Evolutionary conservation across 1,140 invertebrate species (phyloP), one percentile per base, ranked within the genome.

Genomic region (Palaemon carinicauda): DNA sequence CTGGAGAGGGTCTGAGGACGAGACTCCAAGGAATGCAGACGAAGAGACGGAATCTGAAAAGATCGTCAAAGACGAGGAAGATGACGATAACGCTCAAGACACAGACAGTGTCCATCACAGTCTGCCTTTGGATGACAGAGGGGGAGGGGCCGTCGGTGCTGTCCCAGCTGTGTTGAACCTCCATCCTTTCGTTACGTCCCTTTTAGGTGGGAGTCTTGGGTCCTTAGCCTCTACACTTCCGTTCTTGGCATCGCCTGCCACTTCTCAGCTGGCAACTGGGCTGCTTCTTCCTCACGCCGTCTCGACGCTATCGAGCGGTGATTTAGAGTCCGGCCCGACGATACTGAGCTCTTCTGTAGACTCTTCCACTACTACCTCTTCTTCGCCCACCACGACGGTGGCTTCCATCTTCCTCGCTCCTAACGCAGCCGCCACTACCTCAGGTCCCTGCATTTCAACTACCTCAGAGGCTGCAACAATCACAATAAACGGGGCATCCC

Each of bases 111-210:
- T 69, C 12, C 53, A 53, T 24, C 84, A 80, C 27, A 53, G 29
- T 54, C 53, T 24, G 27, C 21, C 21, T 56, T 19, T 53, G 4
- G 27, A 53, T 33, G 86, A 82, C 10, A 53, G 86, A 33, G 50
- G 60, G 41, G 41, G 41, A 41, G 41, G 41, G 41, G 41, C 1
- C 41, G 0, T 12, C 12, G 41, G 41, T 41, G 41, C 41, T 41
- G 41, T 41, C 41, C 50, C 53, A 51, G 33, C 87, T 15, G 75
- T 88, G 19, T 73, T 88, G 19, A 88, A 73, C 53, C 60, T 88
- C 17, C 87, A 88, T 27, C 87, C 87, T 52, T 33, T 88, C n/a
- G 87, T 88, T 9, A 79, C 87, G 1, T 88, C 87, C 2, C 73
- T 88, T 4, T 19, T 88, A 7, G 80, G 87, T 65, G 87, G 87